phyloP scores from a whole-genome alignment of 1,140 invertebrate genomes.

The Microvelia longipes region DNA sequence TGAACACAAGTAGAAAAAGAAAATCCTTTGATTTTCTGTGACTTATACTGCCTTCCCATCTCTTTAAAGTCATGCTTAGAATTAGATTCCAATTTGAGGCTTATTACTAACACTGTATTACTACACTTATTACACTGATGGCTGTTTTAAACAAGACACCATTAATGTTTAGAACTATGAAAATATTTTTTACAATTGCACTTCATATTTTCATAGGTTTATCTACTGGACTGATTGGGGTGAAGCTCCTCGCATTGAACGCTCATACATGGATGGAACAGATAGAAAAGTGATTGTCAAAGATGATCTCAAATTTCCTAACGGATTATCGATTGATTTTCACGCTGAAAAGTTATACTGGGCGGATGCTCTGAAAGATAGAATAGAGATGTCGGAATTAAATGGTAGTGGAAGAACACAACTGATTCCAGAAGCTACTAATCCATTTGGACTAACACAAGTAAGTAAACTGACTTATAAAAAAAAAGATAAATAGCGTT shows the following conservation, averaged over 20 bases:
- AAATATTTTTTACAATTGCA: background rate
- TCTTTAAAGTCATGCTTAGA: too few relatives aligned
- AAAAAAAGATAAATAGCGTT: background rate
- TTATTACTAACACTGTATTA: too few relatives aligned
- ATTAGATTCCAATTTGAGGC: too few relatives aligned
- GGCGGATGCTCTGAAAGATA: constrained; percentile 75
- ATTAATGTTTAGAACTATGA: too few relatives aligned
- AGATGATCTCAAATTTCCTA: constrained; percentile 77
- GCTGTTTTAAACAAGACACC: too few relatives aligned
- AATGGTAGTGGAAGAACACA: constrained; percentile 62
- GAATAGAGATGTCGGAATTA: constrained; percentile 75
- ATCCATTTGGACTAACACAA: constrained; percentile 61
- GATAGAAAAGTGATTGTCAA: constrained; percentile 55
- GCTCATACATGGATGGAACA: constrained; percentile 67
- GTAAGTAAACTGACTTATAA: constrained; percentile 34
- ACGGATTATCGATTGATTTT: constrained; percentile 79
- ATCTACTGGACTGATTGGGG: constrained; percentile 75
- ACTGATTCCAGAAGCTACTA: constrained; percentile 47
- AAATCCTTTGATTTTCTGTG: too few relatives aligned
- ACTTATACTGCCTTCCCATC: too few relatives aligned
- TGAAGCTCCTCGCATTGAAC: constrained; percentile 62
- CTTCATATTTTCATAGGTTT: background rate
- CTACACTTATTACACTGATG: too few relatives aligned
- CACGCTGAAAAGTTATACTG: constrained; percentile 64
- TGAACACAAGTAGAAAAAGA: too few relatives aligned